Evolutionary conservation across 1,140 invertebrate species (phyloP), one percentile per base, ranked within the genome.

Genomic region (Magallana gigas): DNA sequence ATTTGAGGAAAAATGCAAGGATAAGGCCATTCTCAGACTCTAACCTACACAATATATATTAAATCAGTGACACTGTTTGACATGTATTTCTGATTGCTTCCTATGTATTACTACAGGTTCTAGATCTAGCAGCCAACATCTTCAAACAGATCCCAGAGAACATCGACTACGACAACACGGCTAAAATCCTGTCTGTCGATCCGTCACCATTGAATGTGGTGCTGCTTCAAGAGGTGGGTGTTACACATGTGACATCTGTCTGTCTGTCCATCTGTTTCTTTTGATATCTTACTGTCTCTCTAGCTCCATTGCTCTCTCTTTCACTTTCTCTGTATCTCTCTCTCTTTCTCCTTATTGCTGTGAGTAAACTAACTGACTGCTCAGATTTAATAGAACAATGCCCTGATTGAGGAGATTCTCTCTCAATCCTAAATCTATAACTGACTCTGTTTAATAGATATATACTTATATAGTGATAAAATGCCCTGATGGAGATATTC

Each of bases 201-300:
- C 97, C 97, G 87, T 96, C 96, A 86, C 97, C 97, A 0, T 95
- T 98, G 90, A 97, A 97, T 92, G 97, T 98, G 7, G 97, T 98
- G 0, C 94, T 98, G 36, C 94, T 98, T 64, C 97, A 98, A 94
- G 97, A 98, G 96, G 94, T 97, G 84, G 87, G 91, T 92, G 36
- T 36, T 11, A 16, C 14, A 56, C 3, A 3, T 83, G 23, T 23
- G 23, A 23, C 23, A 0, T 23, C 23, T 23, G 23, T 23, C 23
- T 23, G n/a, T 29, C 23, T 23, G 8, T 29, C 36, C 4, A 23
- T 23, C 23, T 36, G 58, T 48, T 48, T 48, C 36, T 48, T 48
- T 11, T 48, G 5, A 48, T 48, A 64, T 29, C 57, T 16, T 56
- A 23, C 8, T 84, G 23, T 64, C 36, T 80, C 18, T 5, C 60